Base-by-base conservation (phyloP, 2,113 vertebrate genomes). In the Tetraodon nigroviridis region DNA sequence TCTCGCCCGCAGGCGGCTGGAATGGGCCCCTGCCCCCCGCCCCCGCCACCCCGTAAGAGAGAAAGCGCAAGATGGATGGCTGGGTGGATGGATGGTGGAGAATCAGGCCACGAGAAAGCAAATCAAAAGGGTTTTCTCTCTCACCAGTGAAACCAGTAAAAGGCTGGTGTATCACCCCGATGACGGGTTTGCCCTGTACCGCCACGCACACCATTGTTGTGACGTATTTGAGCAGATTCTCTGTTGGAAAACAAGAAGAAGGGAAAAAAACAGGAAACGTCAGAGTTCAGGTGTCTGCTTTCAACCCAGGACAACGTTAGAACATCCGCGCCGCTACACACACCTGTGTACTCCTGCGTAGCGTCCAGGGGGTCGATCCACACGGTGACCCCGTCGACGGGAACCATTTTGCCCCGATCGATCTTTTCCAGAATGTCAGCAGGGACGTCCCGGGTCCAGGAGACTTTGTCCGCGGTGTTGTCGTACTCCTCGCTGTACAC, bases 131-230 rank as follows among this genome's bases (percentile, higher is more conserved):
- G 7, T 37, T 37, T 12, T 12, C 37, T 65, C 80, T 37, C 32
- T 37, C 87, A 98, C 97, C 97, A 75, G 96, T 98, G 71, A 92
- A 94, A 8, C 87, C 89, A n/a, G 93, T 92, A 84, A 98, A 99
- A 0, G 96, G 96, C 75, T 94, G 95, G 80, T 98, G 96, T 75
- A 99, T 94, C 61, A 98, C 97, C 48, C 97, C 96, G 42, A 99
- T 91, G 1, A 97, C 84, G 40, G 97, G 97, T 83, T 92, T 92
- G 11, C 97, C 95, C n/a, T 96, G 89, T n/a, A 99, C 90, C 70
- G 96, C 96, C 67, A 96, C 95, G 29, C 97, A 98, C 45, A 99
- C 96, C 97, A 99, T 99, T 1, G 97, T 99, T 0, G 97, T 99
- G 32, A 98, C 95, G 3, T 94, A 99, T 37, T 96, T 85, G 0